Evolutionary conservation across 2,113 vertebrate species (phyloP), one percentile per base, ranked within the genome.

Genomic region (Notiomystis cincta): DNA sequence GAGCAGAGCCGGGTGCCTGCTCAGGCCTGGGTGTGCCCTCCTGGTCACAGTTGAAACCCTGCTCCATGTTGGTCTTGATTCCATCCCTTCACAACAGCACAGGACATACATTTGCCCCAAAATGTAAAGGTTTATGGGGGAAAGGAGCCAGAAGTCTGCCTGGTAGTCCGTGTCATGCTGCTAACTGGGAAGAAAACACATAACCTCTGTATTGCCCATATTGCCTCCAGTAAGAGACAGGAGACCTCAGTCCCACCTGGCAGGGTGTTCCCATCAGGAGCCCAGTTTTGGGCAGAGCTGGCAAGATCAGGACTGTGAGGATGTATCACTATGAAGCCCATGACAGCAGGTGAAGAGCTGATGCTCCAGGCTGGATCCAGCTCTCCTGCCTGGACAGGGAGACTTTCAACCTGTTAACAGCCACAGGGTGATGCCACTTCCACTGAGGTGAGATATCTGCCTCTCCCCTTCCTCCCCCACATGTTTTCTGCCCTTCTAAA

Each of bases 51-150:
- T 72, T 61, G 30, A 35, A 48, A 61, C 40, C 31, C 47, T 58
- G 22, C 48, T 58, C 45, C 7, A 20, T 0, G 11, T 1, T 40
- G 25, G 22, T 23, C 31, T n/a, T 35, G 21, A 9, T 19, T 40
- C 30, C 19, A 17, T 22, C 8, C 9, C 1, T 80, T 71, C 42
- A 18, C 42, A 33, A 1, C 37, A 61, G 30, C 30, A 2, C 2
- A 4, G 0, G 1, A 5, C 8, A 20, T 2, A 7, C 4, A 4
- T 33, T 28, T 50, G 3, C 19, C 51, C 14, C 53, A 28, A 64
- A 37, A 4, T 24, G 9, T 13, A 7, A 0, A 0, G 31, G 4
- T 86, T 70, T 21, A 62, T 6, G 15, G 30, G 15, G 5, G 28
- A 3, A 40, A 33, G 7, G 27, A 76, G 19, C 10, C 61, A 60